Base-by-base conservation (phyloP, 2,888 invertebrate species). In the Argyresthia albistria region DNA sequence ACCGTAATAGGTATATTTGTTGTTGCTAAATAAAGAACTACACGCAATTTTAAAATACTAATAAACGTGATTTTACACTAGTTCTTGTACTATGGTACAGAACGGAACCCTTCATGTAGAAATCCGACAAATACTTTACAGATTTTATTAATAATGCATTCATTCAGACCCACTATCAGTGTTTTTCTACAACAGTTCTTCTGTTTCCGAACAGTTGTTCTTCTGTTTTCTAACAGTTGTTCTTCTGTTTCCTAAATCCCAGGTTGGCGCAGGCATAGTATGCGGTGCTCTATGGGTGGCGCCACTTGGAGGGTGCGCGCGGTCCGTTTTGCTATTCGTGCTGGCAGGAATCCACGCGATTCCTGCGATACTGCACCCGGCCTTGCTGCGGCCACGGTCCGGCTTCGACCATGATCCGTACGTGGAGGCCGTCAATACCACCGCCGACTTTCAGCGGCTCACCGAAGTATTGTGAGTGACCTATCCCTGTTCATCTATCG, bases 281-380 rank as follows among this genome's bases (percentile, higher is more conserved):
- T 82, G 81, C 58, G 79, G 78, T 37, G 76, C 76, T 43, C 60
- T 88, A 56, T 81, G 81, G 78, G 75, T 82, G 60, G 70, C 77
- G 1, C 83, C 84, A 16, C 60, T 81, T 56, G 65, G 79, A 14
- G 74, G 74, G 8, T 61, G 67, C 37, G 63, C 66, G 54, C 79
- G 87, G 50, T 65, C 67, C 35, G 57, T 56, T 50, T 57, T 81
- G 56, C 64, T 82, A 58, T 54, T 59, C n/a, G 50, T 64, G 54
- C 58, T 82, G 52, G 75, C 76, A 25, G 60, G 60, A 0, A 69
- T 68, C 54, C 78, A 80, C 63, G 67, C 73, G 39, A 36, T 74
- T 47, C 79, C 84, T 1, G 70, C 74, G 11, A 11, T 37, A 16
- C 25, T 52, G 25, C 66, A 50, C 25, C 50, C 50, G n/a, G 50